These are phyloP conservation scores for Macropus fuliginosus DNA, from an alignment of 2,797 vertebrate genomes.

Conservation along the genomic window DNA sequence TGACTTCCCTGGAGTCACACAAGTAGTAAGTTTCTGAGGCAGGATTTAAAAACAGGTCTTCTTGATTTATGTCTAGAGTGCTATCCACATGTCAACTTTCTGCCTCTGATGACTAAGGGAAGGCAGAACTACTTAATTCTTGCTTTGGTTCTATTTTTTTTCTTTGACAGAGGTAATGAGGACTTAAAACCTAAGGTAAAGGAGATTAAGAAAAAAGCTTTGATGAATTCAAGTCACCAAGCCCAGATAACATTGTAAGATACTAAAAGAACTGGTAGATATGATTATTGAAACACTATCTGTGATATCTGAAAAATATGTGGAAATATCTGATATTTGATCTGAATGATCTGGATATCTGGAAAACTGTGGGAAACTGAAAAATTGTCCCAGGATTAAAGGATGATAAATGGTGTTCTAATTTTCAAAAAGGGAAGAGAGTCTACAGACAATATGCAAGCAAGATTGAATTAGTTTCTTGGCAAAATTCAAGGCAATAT, in stretches of 20 bases:
- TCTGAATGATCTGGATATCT: too few relatives aligned
- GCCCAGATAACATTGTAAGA: not conserved
- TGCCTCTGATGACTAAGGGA: not conserved
- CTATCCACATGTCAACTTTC: not conserved
- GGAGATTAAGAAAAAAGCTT: not conserved
- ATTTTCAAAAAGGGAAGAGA: not conserved
- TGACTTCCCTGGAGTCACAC: not conserved
- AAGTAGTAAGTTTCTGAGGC: not conserved
- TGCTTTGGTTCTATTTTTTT: not conserved
- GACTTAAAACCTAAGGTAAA: not conserved
- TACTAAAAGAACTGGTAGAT: not conserved
- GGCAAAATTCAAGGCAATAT: not conserved
- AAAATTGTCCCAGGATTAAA: not conserved
- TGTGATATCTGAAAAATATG: too few relatives aligned
- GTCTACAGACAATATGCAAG: not conserved
- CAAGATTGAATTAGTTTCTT: not conserved
- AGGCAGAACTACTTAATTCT: not conserved
- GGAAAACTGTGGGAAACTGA: not conserved
- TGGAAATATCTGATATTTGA: too few relatives aligned
- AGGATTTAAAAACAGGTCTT: not conserved
- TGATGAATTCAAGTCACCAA: not conserved
- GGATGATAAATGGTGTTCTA: not conserved
- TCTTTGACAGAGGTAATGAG: not conserved
- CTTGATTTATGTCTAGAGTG: not conserved
- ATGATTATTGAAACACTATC: not conserved